These are phyloP conservation scores for Sicus ferrugineus DNA, from an alignment of 2,888 invertebrate genomes.

Conservation along the genomic window DNA sequence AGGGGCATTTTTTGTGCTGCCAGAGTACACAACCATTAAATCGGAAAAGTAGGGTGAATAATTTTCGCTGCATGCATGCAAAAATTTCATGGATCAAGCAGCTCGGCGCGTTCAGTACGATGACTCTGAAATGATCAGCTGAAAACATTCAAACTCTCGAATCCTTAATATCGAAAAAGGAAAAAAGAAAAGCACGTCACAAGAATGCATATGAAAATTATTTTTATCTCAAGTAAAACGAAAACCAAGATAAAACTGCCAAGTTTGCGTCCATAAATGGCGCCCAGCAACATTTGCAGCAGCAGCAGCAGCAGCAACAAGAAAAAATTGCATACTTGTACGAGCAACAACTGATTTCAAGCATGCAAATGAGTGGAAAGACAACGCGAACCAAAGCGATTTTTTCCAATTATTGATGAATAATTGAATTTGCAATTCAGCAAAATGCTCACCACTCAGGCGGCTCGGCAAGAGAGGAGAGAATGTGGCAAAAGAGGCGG, in stretches of 20 bases:
- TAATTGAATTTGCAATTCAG: constrained; percentile 31
- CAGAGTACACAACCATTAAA: not conserved
- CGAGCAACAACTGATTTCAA: not conserved
- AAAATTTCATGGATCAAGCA: not conserved
- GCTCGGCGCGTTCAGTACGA: not conserved
- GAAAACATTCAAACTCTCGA: not conserved
- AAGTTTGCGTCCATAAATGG: not conserved
- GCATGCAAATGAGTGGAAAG: not conserved
- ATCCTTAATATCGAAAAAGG: not conserved
- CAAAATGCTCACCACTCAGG: not conserved
- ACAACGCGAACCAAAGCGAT: not conserved
- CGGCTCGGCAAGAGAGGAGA: too few species aligned
- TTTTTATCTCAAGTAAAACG: not conserved
- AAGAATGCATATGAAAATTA: not conserved
- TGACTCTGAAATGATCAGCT: not conserved
- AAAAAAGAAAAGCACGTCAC: not conserved
- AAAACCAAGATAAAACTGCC: not conserved
- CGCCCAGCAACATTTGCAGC: not conserved
- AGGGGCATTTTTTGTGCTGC: not conserved
- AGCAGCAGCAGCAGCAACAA: not conserved
- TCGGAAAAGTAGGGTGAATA: not conserved
- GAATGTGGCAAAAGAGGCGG: not conserved
- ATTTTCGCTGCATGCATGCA: constrained; percentile 3
- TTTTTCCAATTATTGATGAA: constrained; percentile 31
- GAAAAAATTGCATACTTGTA: not conserved